Base-by-base conservation (phyloP, 2,888 invertebrate species). In the Brenthis ino region DNA sequence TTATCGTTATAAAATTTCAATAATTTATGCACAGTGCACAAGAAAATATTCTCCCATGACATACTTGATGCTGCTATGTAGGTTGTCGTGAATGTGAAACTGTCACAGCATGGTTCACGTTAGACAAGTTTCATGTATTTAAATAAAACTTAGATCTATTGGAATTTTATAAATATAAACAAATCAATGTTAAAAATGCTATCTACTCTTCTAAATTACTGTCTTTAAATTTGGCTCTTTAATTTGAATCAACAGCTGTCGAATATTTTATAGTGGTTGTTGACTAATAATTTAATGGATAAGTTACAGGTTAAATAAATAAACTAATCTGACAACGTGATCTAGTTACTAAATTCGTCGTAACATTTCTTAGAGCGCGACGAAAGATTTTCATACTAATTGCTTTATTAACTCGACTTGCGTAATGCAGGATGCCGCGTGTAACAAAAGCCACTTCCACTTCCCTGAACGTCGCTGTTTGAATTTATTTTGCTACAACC, bases 321-420 rank as follows among this genome's bases (percentile, higher is more conserved):
- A 71, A 74, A 73, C 51, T 54, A 61, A 67, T 64, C 64, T 43
- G 28, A 65, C 43, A 68, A 57, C 68, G 56, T 61, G 63, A 54
- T 69, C 61, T 58, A 67, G 71, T 72, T 70, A 70, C 56, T 67
- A 60, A 65, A 58, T 69, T 64, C 61, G 69, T 70, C 69, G 70
- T 79, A 79, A 79, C 80, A 82, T 77, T 79, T 76, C 74, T 72
- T 77, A 75, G 79, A 82, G 85, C 86, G 83, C 82, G 81, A 85
- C 84, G 81, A 74, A 79, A 81, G 75, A 83, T 86, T 79, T 85
- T 82, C 82, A 85, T 85, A 82, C 82, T 84, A 88, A 88, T 87
- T 83, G 77, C 84, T 83, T 79, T 79, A 81, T 87, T 82, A 84
- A 77, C 68, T 48, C 28, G 57, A 24, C 55, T 76, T 76, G 73